Evolutionary conservation across 2,888 invertebrate species (phyloP), one percentile per base, ranked within the genome.

Genomic region (Melieria omissa): DNA sequence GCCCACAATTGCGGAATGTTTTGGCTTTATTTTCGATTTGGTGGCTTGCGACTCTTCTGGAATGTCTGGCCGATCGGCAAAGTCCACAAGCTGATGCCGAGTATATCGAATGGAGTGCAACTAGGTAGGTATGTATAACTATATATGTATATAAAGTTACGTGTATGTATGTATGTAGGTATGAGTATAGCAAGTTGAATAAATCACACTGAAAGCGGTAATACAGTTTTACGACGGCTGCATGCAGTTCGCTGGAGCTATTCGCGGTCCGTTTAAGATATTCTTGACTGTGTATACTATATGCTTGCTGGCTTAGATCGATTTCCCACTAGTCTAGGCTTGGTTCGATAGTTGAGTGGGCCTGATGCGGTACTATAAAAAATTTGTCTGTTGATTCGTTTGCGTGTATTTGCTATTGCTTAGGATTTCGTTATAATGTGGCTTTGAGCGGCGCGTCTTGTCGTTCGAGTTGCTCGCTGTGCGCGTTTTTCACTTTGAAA

Each of bases 351-450:
- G 10, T 29, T 49, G 12, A 10, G 8, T 49, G 49, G 49, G n/a
- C 3, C 29, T 29, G 29, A 29, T 29, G 29, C 29, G 29, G 29
- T 29, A 3, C 29, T 60, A 61, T 14, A 63, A 57, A 63, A 55
- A 70, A 42, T 55, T 70, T 62, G 54, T 63, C 46, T 14, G 16
- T 70, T 45, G 69, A 61, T 70, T 70, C 70, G 70, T 70, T 63
- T 54, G 42, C 42, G 45, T 62, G 55, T 46, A 6, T 9, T 14
- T 16, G n/a, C 46, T 12, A 52, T 64, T 54, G 55, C 46, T 54
- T 57, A 57, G 29, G 29, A 29, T 57, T 57, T 14, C 57, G 57
- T 16, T 14, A 16, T 57, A 10, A 16, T 57, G 16, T 16, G n/a
- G 9, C n/a, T 5, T 12, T 29, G 29, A 57, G n/a, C 29, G 9